A percentile compares a stretch with the other conserved stretches of the same genome.
phyloP scores from a whole-genome alignment of 2,797 vertebrate genomes.

The Podarcis lilfordi region DNA sequence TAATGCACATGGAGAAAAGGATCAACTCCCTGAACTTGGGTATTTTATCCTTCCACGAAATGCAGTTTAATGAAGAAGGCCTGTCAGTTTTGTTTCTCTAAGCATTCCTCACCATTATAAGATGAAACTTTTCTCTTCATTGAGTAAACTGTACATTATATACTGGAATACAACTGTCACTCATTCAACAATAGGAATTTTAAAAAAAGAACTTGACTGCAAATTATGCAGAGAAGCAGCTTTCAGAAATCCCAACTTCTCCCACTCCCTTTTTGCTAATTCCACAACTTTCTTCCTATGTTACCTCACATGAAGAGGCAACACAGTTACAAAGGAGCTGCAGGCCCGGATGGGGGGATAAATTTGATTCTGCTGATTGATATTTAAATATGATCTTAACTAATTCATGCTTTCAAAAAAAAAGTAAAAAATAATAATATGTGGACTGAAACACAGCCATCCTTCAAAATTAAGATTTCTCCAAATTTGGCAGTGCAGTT shows the following conservation, averaged over 20 bases:
- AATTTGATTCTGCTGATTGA: no score
- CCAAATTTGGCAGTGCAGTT: no score
- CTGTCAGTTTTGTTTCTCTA: conserved; percentile 22
- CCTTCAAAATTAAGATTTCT: no score
- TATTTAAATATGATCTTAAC: no score
- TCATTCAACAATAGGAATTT: background rate
- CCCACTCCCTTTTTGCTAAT: no score
- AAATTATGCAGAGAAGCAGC: conserved; percentile 8
- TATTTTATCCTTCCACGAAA: background rate
- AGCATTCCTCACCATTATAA: background rate
- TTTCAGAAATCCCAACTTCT: background rate
- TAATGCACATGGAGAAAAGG: background rate
- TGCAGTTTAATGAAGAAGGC: conserved; percentile 10
- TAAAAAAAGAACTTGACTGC: background rate
- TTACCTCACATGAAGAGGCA: background rate
- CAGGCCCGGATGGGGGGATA: no score
- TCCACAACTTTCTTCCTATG: background rate
- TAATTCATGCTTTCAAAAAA: no score
- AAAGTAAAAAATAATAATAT: no score
- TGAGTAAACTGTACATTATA: background rate
- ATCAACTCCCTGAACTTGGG: conserved; percentile 12
- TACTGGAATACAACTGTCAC: background rate
- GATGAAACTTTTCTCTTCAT: conserved; percentile 24
- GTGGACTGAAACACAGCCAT: no score
- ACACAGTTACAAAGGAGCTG: no score